Evolutionary conservation across 1,140 invertebrate genomes (phyloP).

Genomic region (Drosophila rhopaloa): DNA sequence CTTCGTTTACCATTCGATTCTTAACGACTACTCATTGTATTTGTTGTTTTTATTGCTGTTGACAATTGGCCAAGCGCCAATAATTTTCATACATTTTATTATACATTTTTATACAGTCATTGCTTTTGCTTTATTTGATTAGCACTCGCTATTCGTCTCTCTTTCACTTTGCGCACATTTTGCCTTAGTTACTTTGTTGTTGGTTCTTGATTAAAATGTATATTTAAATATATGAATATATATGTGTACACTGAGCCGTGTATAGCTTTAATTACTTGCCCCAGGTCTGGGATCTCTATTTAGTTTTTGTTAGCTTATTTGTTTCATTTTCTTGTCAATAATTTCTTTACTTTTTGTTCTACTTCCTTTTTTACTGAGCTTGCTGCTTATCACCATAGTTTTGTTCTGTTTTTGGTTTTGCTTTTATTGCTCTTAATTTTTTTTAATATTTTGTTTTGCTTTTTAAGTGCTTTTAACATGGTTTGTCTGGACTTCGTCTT

Average conservation of each 20-base stretch:
- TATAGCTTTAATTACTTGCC: conserved; percentile 39
- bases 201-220: conserved; percentile 24
- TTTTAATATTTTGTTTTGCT: conserved; percentile 29
- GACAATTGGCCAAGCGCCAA: conserved; percentile 80
- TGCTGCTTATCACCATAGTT: conserved; percentile 19
- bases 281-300: conserved; percentile 31
- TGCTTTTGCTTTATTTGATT: conserved; percentile 47
- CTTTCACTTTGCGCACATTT: conserved; percentile 3
- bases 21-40: conserved; percentile 17
- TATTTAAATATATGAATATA: conserved; percentile 20
- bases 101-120: conserved; percentile 73
- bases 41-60: conserved; percentile 37
- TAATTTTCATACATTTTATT: conserved; percentile 73
- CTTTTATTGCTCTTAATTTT: not conserved
- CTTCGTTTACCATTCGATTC: conserved; percentile 26
- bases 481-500: conserved; percentile 29
- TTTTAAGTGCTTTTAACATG: conserved; percentile 15
- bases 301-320: conserved; percentile 10
- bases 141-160: conserved; percentile 3
- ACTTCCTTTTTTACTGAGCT: conserved; percentile 9
- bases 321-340: conserved; percentile 17
- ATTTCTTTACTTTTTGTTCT: not conserved
- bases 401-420: not conserved
- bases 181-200: conserved; percentile 26
- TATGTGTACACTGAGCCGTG: not conserved